A percentile compares a stretch with the other conserved stretches of the same genome.
Evolutionary conservation across 2,113 vertebrate genomes (phyloP).

Genomic region (Eurypyga helias): DNA sequence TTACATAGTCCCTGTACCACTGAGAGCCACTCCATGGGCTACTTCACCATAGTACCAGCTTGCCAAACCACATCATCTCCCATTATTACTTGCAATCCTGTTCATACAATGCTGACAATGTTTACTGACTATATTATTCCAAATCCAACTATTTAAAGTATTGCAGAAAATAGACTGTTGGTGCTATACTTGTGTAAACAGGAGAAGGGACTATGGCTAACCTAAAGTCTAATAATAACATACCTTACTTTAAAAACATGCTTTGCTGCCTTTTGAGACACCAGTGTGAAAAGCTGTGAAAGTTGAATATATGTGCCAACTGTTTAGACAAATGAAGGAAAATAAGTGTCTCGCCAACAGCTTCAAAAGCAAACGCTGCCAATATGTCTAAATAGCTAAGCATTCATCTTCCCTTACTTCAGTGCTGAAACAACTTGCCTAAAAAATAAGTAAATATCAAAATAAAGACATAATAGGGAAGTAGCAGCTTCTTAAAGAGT

Average conservation of each 20-base stretch:
- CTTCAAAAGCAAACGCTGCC: neutral
- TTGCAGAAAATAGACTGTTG: neutral
- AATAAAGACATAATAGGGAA: neutral
- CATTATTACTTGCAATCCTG: neutral
- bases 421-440: neutral
- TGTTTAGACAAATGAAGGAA: neutral
- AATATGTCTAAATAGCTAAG: neutral
- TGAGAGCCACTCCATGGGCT: neutral
- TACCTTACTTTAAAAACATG: neutral
- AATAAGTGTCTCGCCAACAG: neutral
- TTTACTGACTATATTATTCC: neutral
- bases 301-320: neutral
- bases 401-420: neutral
- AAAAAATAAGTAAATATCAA: neutral
- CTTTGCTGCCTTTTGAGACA: neutral
- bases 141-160: neutral
- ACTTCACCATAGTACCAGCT: neutral
- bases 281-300: neutral
- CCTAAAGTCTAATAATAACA: neutral
- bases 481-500: neutral
- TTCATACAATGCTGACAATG: rapidly evolving
- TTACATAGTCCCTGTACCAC: neutral
- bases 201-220: neutral
- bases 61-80: neutral
- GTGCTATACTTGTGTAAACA: neutral